Base-by-base conservation (phyloP, 2,797 vertebrate genomes). In the Cichlasoma orientale region DNA sequence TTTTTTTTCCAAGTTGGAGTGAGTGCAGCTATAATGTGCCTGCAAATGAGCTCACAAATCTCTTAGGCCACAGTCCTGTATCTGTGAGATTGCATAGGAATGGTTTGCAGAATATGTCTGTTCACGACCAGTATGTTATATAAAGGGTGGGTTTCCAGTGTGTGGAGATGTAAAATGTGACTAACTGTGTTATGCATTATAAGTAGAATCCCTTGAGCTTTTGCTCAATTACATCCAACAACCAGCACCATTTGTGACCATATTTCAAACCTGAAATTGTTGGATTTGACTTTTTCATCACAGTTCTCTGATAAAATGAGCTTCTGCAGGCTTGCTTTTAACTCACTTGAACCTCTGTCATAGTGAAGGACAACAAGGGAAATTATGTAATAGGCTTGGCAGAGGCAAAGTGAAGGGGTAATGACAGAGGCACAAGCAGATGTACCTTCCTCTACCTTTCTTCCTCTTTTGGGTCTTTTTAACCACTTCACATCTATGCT, bases 11-110 rank as follows among this genome's bases (percentile, higher is more conserved):
- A 89, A 69, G 73, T 86, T 86, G 78, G 87, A 89, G 88, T 90
- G 89, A 87, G 89, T 78, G 77, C 54, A 75, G 83, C 87, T 92
- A 89, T 95, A 95, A 95, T 94, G 92, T 92, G 77, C 80, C 89
- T 87, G 87, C 91, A 95, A 95, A 95, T 94, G 89, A 94, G 91
- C 88, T 93, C 90, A 93, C 93, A 93, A 93, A 95, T 95, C 93
- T 93, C 88, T 72, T 72, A 86, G 84, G 88, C 86, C 87, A 83
- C 78, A 82, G 84, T 50, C 66, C 85, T 89, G 86, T 88, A 82
- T 91, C 79, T 74, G 77, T 77, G 66, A 80, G 86, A 87, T 85
- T 89, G 86, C 87, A 80, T 75, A 83, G 41, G 81, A 87, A 90
- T 84, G 72, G 74, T 75, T 78, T 75, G 47, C 54, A 47, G 23